These are phyloP conservation scores for Coptodon rendalli DNA, from an alignment of 2,113 vertebrate genomes.

Conservation along the genomic window DNA sequence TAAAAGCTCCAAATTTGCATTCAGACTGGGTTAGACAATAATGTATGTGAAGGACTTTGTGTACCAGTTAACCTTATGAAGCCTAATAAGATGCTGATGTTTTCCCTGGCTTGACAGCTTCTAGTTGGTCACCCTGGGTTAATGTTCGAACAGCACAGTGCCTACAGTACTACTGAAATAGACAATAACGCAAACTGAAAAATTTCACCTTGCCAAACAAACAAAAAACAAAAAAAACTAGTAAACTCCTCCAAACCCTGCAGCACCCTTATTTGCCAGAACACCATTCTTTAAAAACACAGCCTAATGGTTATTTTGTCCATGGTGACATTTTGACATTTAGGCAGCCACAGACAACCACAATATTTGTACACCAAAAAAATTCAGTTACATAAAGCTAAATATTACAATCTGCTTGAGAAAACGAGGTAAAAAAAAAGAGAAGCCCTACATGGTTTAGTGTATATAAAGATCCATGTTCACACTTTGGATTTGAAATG, in stretches of 20 bases:
- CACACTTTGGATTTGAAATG: constrained; percentile 22
- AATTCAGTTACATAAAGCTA: not conserved
- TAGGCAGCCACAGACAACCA: not conserved
- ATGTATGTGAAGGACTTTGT: not conserved
- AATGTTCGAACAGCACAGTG: not conserved
- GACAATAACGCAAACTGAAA: not conserved
- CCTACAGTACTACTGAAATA: not conserved
- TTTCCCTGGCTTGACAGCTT: not conserved
- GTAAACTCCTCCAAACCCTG: not conserved
- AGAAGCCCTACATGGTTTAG: constrained; percentile 14
- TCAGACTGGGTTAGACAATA: not conserved
- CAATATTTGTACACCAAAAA: not conserved
- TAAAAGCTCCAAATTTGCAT: not conserved
- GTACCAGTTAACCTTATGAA: not conserved
- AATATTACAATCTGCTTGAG: constrained; percentile 1
- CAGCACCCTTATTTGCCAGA: not conserved
- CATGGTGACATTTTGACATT: not conserved
- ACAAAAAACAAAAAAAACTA: not conserved
- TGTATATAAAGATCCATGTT: constrained; percentile 27
- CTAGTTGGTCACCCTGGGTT: not conserved
- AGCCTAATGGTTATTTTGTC: not conserved
- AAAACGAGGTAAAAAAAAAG: not conserved
- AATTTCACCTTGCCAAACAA: not conserved
- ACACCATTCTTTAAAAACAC: not conserved
- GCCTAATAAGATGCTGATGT: not conserved